These are phyloP conservation scores for Hanleya hanleyi DNA, from an alignment of 2,888 invertebrate species.

Conservation along the genomic window DNA sequence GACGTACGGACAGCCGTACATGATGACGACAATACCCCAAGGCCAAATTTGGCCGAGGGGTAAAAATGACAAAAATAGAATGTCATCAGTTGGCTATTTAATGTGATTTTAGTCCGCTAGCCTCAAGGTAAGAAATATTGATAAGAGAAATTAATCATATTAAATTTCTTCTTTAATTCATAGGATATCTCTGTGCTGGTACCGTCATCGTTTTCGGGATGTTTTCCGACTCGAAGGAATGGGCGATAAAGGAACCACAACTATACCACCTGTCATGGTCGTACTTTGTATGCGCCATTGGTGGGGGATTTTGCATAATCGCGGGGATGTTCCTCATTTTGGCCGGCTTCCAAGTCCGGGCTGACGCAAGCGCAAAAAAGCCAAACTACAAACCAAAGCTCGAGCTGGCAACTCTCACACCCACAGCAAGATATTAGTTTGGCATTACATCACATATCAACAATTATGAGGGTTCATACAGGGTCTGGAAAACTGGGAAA, in stretches of 20 bases:
- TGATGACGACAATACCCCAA: too few species aligned
- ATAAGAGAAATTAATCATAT: too few species aligned
- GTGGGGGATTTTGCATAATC: neutral
- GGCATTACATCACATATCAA: too few species aligned
- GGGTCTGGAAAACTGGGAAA: too few species aligned
- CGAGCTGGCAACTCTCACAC: neutral
- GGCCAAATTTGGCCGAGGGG: too few species aligned
- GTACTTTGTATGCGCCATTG: neutral
- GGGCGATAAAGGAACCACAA: neutral
- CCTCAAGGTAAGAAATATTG: too few species aligned
- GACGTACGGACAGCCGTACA: too few species aligned
- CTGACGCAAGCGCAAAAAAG: neutral
- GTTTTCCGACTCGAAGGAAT: neutral
- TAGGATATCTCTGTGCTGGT: constrained; percentile 6
- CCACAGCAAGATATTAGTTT: neutral
- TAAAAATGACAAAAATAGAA: too few species aligned
- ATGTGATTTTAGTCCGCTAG: too few species aligned
- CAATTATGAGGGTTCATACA: too few species aligned
- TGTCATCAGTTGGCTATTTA: too few species aligned
- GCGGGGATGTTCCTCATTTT: constrained; percentile 1
- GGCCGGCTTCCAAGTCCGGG: neutral
- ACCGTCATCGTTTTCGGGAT: neutral
- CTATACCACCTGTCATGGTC: constrained; percentile 5
- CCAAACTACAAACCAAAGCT: constrained; percentile 6
- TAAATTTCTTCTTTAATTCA: neutral